Evolutionary conservation across 35 echinoderm and acorn worm genomes (phyloP), one percentile per base, ranked within the genome.

Genomic region (Heliocidaris erythrogramma): DNA sequence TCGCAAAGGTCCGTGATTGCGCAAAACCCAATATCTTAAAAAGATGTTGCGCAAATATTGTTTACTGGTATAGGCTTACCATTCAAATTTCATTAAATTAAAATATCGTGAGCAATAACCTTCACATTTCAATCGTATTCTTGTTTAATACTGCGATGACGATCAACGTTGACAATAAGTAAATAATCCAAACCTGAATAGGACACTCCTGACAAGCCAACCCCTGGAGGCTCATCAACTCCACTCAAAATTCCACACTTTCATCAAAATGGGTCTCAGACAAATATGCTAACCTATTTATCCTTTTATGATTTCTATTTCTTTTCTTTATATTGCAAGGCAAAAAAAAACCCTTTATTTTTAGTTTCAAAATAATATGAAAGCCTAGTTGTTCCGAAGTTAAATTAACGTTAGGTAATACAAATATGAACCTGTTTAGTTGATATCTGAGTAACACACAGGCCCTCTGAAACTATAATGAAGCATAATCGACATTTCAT

Each of bases 1-100:
- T 78, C 27, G 65, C 65, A 92, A 49, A 92, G 91, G 91, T 92
- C 91, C 29, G 14, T 92, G 91, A 92, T 92, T 92, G 91, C 91
- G 91, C 91, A 92, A 49, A 92, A 92, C 49, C 47, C 91, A 92
- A 24, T 89, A 89, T 89, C 47, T n/a, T 48, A 48, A 14, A 14
- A 89, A 48, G 30, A 47, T 42, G 50, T 92, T 92, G 50, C 91
- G 47, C 48, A 92, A 92, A 92, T 92, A 52, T 50, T 92, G 91
- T 92, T 59, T 59, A 92, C 87, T 89, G 31, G 87, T 89, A 13
- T 48, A 7, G 65, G 65, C 65, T 27, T 78, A n/a, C 65, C 3
- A 78, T 78, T 78, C 65, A 78, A 78, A 78, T 17, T 27, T 78
- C 65, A 78, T 27, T 7, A 78, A 78, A 78, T 27, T n/a, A 24